Evolutionary conservation across 2,113 vertebrate species (phyloP).

Genomic region (Rhabdornis inornatus): DNA sequence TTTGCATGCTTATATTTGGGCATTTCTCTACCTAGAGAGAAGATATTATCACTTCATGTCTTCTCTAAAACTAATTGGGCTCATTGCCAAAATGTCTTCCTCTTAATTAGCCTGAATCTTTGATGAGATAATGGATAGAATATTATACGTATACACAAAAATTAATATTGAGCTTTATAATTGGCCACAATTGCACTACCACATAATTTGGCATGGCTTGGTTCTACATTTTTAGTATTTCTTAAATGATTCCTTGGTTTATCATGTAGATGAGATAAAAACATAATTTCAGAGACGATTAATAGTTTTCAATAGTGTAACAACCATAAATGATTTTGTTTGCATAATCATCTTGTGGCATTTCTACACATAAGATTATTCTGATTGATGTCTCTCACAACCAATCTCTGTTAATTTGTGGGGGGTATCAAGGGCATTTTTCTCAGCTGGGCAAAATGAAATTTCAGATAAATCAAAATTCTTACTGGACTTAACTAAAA

Average conservation of each 20-base stretch:
- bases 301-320: neutral
- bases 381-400: neutral
- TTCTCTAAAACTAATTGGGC: neutral
- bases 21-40: neutral
- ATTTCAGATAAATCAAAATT: neutral
- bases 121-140: neutral
- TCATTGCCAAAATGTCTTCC: neutral
- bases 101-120: conserved; percentile 4
- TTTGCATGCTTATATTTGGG: neutral
- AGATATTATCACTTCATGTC: neutral
- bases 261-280: neutral
- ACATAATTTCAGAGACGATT: neutral
- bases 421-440: neutral
- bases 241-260: neutral
- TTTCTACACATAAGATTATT: neutral
- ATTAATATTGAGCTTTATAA: neutral
- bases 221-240: neutral
- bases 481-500: neutral
- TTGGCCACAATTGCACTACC: neutral
- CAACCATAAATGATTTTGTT: neutral
- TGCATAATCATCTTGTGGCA: neutral
- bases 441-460: neutral
- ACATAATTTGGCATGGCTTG: neutral
- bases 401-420: neutral
- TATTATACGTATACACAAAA: neutral